A percentile compares a stretch with the other conserved stretches of the same genome.
These are phyloP conservation scores for Drosophila setifemur DNA, from an alignment of 1,140 invertebrate species.

Conservation along the genomic window DNA sequence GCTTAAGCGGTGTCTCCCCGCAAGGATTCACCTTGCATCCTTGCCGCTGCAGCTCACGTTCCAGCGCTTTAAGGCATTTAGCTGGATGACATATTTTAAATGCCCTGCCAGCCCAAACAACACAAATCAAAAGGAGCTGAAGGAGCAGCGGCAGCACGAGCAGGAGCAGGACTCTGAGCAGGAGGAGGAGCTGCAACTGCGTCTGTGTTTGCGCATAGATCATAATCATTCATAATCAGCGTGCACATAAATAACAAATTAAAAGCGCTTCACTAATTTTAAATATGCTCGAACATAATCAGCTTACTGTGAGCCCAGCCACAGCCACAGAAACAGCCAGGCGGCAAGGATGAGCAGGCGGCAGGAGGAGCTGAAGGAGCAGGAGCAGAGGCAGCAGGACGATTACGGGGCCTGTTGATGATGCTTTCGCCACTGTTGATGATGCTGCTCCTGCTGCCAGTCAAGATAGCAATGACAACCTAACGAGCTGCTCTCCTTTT, in stretches of 20 bases:
- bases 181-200: constrained; percentile 25
- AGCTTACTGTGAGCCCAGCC: constrained; percentile 63
- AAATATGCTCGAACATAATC: constrained; percentile 81
- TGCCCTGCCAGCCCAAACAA: constrained; percentile 69
- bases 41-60: constrained; percentile 54
- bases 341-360: constrained; percentile 15
- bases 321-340: no score
- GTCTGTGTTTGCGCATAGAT: constrained; percentile 74
- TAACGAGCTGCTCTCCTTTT: constrained; percentile 61
- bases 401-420: constrained; percentile 17
- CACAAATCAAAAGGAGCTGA: constrained; percentile 64
- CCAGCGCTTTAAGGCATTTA: constrained; percentile 74
- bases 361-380: background rate
- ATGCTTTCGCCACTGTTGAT: constrained; percentile 43
- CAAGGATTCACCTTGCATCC: constrained; percentile 22
- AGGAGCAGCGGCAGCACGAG: background rate
- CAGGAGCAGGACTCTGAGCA: background rate
- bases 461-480: constrained; percentile 76
- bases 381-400: background rate
- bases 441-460: constrained; percentile 54
- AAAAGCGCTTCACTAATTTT: constrained; percentile 81
- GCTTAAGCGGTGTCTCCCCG: constrained; percentile 66
- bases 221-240: constrained; percentile 81
- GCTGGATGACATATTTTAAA: constrained; percentile 78
- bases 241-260: constrained; percentile 81